Percentiles rank a stretch among this genome's conserved stretches.
These are phyloP conservation scores for Drosophila ironensis DNA, from an alignment of 1,140 invertebrate genomes.

Conservation along the genomic window DNA sequence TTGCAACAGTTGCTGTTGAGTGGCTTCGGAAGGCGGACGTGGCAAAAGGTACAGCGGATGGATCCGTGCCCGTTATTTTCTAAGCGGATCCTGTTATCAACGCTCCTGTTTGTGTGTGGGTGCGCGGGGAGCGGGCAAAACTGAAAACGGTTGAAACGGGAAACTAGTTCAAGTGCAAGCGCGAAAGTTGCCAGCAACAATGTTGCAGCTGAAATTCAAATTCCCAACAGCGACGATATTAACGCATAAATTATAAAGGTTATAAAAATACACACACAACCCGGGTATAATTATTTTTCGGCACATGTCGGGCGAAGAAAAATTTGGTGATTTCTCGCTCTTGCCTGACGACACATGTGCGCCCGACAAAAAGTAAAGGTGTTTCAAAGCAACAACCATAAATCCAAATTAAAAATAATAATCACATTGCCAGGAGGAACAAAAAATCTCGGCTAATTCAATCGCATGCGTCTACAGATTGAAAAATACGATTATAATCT, in stretches of 20 bases:
- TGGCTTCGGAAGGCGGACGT: constrained; percentile 76
- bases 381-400: constrained; percentile 21
- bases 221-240: not conserved
- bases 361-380: not conserved
- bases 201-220: constrained; percentile 44
- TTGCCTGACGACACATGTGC: constrained; percentile 18
- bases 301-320: constrained; percentile 25
- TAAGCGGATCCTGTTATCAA: constrained; percentile 57
- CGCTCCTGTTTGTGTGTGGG: not conserved
- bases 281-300: constrained; percentile 17
- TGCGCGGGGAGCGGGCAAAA: constrained; percentile 8
- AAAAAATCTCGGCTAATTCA: constrained; percentile 48
- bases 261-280: constrained; percentile 10
- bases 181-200: constrained; percentile 62
- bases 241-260: constrained; percentile 34
- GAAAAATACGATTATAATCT: constrained; percentile 52
- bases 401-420: constrained; percentile 17
- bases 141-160: constrained; percentile 30
- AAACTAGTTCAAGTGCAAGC: constrained; percentile 70
- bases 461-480: constrained; percentile 46
- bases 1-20: constrained; percentile 79
- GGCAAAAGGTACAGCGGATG: constrained; percentile 56
- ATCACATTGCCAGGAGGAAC: constrained; percentile 10
- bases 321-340: constrained; percentile 1
- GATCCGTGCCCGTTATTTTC: constrained; percentile 9